Base-by-base conservation (phyloP, 2,888 invertebrate species). In the Watsonalla cultraria region DNA sequence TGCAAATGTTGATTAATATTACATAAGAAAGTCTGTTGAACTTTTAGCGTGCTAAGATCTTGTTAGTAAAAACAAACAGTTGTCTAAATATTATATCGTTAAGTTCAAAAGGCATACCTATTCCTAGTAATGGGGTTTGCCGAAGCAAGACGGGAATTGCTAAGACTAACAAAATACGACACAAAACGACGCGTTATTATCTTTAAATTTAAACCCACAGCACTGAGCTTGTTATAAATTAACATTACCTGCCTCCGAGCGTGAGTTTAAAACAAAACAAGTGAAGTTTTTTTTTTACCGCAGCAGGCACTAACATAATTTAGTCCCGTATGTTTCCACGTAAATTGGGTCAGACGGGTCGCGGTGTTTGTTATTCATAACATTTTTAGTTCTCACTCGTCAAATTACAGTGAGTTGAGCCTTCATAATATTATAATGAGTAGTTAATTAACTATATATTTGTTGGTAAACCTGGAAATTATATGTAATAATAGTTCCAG, bases 341-440 rank as follows among this genome's bases (percentile, higher is more conserved):
- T 45, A 45, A 67, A 73, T 66, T 61, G 60, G 75, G 73, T 73
- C 72, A 74, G 59, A 49, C 46, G 50, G 74, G 69, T 65, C 66
- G 59, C 61, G 52, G 58, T 58, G 59, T 58, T 55, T 62, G 65
- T 65, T 69, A 63, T 68, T 66, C 66, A 68, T 63, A 67, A 72
- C 63, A 66, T 74, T 74, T 73, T 71, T 66, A 70, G 68, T 74
- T 70, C 58, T 57, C 68, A 65, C 67, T 68, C 70, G 67, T 68
- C 67, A 71, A 74, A 74, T 74, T 71, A 71, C 62, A 66, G 64
- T n/a, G n/a, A n/a, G n/a, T 64, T 64, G 68, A 71, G 62, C 55
- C 55, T 62, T 59, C 59, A 11, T 11, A 42, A 42, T 42, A 42
- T 11, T 6, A 11, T 42, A 1, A 42, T 11, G 42, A 11, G 11